Evolutionary conservation across 1,140 invertebrate species (phyloP), one percentile per base, ranked within the genome.

Genomic region (Formica exsecta): DNA sequence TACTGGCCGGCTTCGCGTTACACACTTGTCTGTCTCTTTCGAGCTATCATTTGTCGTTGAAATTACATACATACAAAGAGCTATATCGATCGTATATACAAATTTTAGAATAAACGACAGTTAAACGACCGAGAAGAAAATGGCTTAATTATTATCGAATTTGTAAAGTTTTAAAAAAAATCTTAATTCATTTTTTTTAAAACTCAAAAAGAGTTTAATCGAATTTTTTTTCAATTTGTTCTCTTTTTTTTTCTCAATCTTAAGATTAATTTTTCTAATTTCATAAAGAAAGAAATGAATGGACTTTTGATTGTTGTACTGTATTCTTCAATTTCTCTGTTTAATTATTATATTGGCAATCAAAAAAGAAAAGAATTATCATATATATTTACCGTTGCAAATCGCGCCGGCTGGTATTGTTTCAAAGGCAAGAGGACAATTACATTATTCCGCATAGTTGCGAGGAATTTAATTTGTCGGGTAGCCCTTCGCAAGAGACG

Each of bases 371-470:
- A 25, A 32, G 22, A 76, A 59, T 36, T n/a, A 7, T 29, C 13
- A 13, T 71, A 5, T 51, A 51, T 13, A 62, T 44, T 65, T 2
- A 8, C 64, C 13, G 41, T 44, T 83, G 38, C 38, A 57, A 54
- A 66, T 66, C 19, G 19, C 51, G 25, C 29, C n/a, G 11, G 0
- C 73, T 19, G 59, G n/a, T n/a, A 66, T 25, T 79, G 44, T 68
- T 81, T 81, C 66, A 84, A 74, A 70, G 29, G 64, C 64, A 61
- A 57, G n/a, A 44, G 54, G 6, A 66, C 81, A 54, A 87, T 77
- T 85, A 87, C 68, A 85, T 54, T 75, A 68, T 87, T 85, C 32
- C 65, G 44, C 71, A 65, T 85, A 76, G 81, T 41, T 77, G 22
- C 19, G 41, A 54, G 16, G 48, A 66, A 76, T 85, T 87, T 75